A percentile compares a stretch with the other conserved stretches of the same genome.
These are phyloP conservation scores for Sinocyclocheilus rhinocerous DNA, from an alignment of 2,113 vertebrate genomes.

Conservation along the genomic window DNA sequence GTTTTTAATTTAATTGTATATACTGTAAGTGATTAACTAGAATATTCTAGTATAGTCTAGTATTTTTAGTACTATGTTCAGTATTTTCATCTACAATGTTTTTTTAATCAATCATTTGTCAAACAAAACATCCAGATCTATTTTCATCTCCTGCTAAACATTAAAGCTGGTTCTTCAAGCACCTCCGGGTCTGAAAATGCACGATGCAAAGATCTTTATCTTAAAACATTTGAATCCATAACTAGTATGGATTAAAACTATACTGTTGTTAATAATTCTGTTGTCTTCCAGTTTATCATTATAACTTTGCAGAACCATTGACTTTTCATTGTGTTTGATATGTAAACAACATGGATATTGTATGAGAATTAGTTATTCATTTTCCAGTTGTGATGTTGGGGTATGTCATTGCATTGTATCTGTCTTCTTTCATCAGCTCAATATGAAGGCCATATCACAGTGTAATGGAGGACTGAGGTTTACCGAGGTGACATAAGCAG, in stretches of 20 bases:
- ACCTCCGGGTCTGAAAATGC: no score
- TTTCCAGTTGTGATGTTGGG: no score
- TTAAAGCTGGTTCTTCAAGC: no score
- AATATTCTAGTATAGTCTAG: background rate
- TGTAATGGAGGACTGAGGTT: slow-evolving; percentile 66
- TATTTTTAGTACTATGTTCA: background rate
- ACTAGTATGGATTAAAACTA: background rate
- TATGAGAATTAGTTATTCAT: background rate
- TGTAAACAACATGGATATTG: background rate
- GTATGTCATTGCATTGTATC: no score
- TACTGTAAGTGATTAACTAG: no score
- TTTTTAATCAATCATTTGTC: no score
- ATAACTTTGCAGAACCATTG: background rate
- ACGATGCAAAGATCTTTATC: background rate
- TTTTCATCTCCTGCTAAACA: no score
- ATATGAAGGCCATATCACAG: no score
- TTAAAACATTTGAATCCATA: background rate
- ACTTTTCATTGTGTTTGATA: background rate
- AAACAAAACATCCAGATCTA: no score
- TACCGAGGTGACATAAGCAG: slow-evolving; percentile 62
- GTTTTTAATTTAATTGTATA: no score
- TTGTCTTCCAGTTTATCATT: background rate
- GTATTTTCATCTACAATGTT: background rate
- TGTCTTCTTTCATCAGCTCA: no score
- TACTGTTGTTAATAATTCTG: background rate